phyloP scores from a whole-genome alignment of 2,113 vertebrate genomes.

The Percopsis transmontana region DNA sequence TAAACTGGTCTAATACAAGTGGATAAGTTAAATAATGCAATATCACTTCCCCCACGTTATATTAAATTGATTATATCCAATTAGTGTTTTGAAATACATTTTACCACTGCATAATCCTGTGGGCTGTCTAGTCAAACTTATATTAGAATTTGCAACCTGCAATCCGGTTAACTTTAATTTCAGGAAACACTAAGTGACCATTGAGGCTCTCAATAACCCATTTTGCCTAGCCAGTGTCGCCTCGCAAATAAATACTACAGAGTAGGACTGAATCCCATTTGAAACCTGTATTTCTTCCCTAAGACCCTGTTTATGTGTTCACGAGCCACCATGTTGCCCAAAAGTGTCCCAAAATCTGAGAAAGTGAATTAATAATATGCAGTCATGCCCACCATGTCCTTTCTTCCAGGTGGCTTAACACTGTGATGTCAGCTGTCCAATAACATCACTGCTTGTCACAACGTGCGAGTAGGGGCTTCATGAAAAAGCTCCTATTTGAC shows the following conservation, averaged over 20 bases:
- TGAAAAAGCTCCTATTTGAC: too few species aligned
- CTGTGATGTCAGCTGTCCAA: too few species aligned
- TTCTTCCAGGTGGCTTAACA: too few species aligned
- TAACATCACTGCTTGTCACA: too few species aligned
- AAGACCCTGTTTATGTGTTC: too few species aligned
- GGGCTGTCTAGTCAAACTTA: slow-evolving; percentile 17
- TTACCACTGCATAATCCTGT: slow-evolving; percentile 42
- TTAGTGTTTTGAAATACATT: slow-evolving; percentile 46
- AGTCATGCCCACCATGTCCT: too few species aligned
- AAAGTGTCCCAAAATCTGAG: too few species aligned
- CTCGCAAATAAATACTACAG: slow-evolving; percentile 36
- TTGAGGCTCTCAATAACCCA: slow-evolving; percentile 20
- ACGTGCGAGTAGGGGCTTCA: too few species aligned
- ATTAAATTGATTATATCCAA: slow-evolving; percentile 35
- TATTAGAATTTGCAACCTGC: background rate
- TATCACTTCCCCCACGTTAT: slow-evolving; percentile 33
- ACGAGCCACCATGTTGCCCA: too few species aligned
- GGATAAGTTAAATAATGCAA: slow-evolving; percentile 47
- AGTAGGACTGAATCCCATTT: background rate
- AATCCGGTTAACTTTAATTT: slow-evolving; percentile 26
- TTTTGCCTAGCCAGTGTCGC: slow-evolving; percentile 37
- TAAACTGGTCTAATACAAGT: slow-evolving; percentile 55
- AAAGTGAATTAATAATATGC: too few species aligned
- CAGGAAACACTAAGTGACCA: slow-evolving; percentile 25
- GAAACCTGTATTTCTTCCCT: too few species aligned